A percentile compares a stretch with the other conserved stretches of the same genome.
phyloP scores from a whole-genome alignment of 2,888 invertebrate species.

The Cinara cedri region DNA sequence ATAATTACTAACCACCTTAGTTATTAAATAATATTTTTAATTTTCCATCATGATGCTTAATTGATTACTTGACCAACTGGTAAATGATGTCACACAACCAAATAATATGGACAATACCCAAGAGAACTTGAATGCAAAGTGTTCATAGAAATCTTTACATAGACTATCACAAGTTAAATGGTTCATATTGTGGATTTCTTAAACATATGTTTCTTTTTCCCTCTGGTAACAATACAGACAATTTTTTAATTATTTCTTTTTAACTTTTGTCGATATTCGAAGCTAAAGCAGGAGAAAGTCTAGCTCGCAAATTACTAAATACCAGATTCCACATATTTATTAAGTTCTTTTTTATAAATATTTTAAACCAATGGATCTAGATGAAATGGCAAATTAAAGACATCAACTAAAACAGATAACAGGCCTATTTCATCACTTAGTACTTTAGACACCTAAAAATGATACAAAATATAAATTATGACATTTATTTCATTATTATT shows the following conservation, averaged over 20 bases:
- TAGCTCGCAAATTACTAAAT: conserved; percentile 79
- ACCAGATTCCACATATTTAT: conserved; percentile 87
- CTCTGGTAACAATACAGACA: conserved; percentile 82
- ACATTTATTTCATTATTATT: no score
- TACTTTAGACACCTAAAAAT: conserved; percentile 80
- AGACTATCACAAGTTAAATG: conserved; percentile 96
- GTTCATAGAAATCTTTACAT: conserved; percentile 95
- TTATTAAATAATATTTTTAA: not conserved
- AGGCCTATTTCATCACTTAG: conserved; percentile 95
- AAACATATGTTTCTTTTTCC: conserved; percentile 65
- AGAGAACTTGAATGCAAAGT: conserved; percentile 93
- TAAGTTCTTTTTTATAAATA: conserved; percentile 91
- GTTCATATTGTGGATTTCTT: conserved; percentile 77
- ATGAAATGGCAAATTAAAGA: conserved; percentile 90
- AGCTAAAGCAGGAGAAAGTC: conserved; percentile 86
- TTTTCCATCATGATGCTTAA: conserved; percentile 12
- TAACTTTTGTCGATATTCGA: conserved; percentile 89
- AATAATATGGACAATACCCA: conserved; percentile 91
- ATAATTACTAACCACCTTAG: not conserved
- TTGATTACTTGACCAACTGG: not conserved
- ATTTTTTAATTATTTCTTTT: conserved; percentile 87
- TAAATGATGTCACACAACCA: conserved; percentile 66
- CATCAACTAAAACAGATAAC: conserved; percentile 90
- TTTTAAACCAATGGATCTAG: conserved; percentile 84
- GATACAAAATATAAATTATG: not conserved